Evolutionary conservation across 1,140 invertebrate species (phyloP).

Genomic region (Drosophila rhopaloa): DNA sequence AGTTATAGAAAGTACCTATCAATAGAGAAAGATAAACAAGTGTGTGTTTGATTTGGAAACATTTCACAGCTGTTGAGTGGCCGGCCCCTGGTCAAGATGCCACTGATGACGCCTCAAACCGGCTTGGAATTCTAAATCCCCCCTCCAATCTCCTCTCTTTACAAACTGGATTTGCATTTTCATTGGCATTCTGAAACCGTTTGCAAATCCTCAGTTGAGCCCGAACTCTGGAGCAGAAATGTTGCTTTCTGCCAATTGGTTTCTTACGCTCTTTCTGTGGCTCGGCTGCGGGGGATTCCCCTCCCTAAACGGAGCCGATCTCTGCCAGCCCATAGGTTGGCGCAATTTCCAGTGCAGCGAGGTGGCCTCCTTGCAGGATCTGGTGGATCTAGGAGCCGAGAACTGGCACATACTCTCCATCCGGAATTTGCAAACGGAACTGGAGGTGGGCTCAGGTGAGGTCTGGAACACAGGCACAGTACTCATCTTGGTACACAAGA

Average conservation of each 20-base stretch:
- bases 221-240: conserved; percentile 49
- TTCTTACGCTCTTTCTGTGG: conserved; percentile 30
- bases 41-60: conserved; percentile 29
- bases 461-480: too few relatives aligned
- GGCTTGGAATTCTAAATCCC: conserved; percentile 9
- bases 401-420: conserved; percentile 48
- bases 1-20: conserved; percentile 64
- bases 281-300: conserved; percentile 23
- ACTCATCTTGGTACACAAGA: too few relatives aligned
- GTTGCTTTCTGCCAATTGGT: conserved; percentile 35
- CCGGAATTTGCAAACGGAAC: conserved; percentile 43
- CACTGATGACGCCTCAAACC: conserved; percentile 37
- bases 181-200: conserved; percentile 24
- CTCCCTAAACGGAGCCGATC: conserved; percentile 12
- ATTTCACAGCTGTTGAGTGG: conserved; percentile 41
- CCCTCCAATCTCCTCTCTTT: conserved; percentile 1
- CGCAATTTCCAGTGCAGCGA: conserved; percentile 57
- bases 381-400: conserved; percentile 27
- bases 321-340: conserved; percentile 52
- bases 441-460: conserved; percentile 30
- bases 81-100: conserved; percentile 6
- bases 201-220: conserved; percentile 45
- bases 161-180: conserved; percentile 44
- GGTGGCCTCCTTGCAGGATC: conserved; percentile 52
- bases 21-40: conserved; percentile 46